Evolutionary conservation across 1,140 invertebrate genomes (phyloP).

Genomic region (Drusus annulatus): DNA sequence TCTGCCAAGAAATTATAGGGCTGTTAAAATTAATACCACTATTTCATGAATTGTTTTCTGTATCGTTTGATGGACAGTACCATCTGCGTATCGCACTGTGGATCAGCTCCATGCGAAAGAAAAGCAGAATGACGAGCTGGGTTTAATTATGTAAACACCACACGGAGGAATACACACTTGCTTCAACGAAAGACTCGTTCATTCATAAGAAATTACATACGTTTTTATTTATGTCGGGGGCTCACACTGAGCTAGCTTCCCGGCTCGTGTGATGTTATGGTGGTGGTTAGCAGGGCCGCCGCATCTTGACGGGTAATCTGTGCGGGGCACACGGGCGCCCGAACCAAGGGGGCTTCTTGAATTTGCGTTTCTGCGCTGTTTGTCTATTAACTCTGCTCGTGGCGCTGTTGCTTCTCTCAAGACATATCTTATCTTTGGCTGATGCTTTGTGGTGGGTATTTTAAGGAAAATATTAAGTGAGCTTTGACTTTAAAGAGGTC

Average conservation of each 20-base stretch:
- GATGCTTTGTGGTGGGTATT: too few relatives aligned
- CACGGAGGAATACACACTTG: neutral
- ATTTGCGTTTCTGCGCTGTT: neutral
- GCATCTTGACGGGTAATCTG: neutral
- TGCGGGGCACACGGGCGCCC: too few relatives aligned
- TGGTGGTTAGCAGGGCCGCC: neutral
- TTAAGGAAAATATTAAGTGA: too few relatives aligned
- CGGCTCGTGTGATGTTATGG: neutral
- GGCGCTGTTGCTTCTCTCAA: too few relatives aligned
- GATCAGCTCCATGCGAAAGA: neutral
- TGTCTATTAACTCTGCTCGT: too few relatives aligned
- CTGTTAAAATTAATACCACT: too few relatives aligned
- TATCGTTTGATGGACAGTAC: neutral
- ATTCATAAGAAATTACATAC: conserved; percentile 11
- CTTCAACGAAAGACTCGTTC: conserved; percentile 7
- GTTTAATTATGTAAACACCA: too few relatives aligned
- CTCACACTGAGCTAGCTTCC: neutral
- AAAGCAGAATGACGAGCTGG: neutral
- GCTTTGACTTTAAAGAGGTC: neutral
- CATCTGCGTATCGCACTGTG: neutral
- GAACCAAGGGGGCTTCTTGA: neutral
- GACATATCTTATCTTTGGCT: too few relatives aligned
- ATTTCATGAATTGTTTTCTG: too few relatives aligned
- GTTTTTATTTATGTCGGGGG: conserved; percentile 3
- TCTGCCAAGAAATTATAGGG: too few relatives aligned